Evolutionary conservation across 1,140 invertebrate genomes (phyloP).

Genomic region (Drosophila orosa): DNA sequence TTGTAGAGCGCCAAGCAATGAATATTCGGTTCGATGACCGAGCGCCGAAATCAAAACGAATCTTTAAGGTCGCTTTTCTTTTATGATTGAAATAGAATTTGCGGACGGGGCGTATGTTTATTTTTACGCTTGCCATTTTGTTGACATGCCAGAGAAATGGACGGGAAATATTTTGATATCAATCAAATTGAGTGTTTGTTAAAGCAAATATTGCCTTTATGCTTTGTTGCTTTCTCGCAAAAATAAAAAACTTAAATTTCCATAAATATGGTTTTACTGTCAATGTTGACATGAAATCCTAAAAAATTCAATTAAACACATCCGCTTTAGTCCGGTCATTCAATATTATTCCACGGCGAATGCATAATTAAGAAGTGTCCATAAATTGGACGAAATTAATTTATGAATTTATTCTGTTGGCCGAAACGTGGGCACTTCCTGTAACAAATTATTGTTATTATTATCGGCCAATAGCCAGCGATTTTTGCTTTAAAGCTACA

Average conservation of each 20-base stretch:
- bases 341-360: conserved; percentile 4
- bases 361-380: conserved; percentile 34
- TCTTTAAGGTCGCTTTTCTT: conserved; percentile 25
- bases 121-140: conserved; percentile 27
- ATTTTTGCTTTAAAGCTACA: conserved; percentile 37
- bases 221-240: not conserved
- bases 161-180: conserved; percentile 28
- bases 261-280: conserved; percentile 1
- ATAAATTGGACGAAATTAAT: conserved; percentile 21
- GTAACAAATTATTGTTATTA: conserved; percentile 37
- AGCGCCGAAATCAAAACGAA: conserved; percentile 28
- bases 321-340: conserved; percentile 11
- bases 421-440: conserved; percentile 48
- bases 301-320: conserved; percentile 27
- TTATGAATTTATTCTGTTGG: conserved; percentile 39
- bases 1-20: conserved; percentile 26
- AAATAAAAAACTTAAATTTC: not conserved
- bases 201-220: conserved; percentile 25
- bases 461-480: conserved; percentile 2
- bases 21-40: conserved; percentile 60
- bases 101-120: conserved; percentile 20
- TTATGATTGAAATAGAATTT: conserved; percentile 26
- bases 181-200: conserved; percentile 39
- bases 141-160: conserved; percentile 2
- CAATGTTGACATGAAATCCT: conserved; percentile 5